Evolutionary conservation across 2,113 vertebrate species (phyloP).

Genomic region (Anthoscopus minutus): DNA sequence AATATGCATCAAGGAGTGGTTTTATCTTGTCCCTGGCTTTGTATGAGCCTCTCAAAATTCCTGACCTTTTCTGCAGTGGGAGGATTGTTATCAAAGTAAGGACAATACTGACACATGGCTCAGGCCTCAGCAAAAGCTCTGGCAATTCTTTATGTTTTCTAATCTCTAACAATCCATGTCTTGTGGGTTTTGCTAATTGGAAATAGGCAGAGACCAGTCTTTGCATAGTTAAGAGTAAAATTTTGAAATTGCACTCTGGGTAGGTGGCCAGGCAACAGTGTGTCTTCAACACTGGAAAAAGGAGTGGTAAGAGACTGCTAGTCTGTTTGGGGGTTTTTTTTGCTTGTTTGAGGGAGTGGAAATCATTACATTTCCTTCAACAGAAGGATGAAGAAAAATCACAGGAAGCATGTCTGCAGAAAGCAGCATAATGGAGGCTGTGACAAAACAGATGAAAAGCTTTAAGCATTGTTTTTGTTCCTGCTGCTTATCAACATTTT

Average conservation of each 20-base stretch:
- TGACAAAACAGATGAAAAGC: background rate
- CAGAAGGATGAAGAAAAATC: background rate
- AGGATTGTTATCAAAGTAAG: background rate
- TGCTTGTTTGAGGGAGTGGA: background rate
- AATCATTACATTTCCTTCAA: background rate
- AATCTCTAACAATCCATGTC: background rate
- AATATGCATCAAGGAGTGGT: background rate
- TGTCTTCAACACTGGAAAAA: background rate
- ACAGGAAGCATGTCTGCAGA: background rate
- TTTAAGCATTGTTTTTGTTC: conserved; percentile 1
- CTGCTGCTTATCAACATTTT: background rate
- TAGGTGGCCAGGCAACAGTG: background rate
- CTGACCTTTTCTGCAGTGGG: background rate
- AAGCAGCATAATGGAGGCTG: background rate
- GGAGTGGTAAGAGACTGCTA: background rate
- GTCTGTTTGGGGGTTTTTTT: background rate
- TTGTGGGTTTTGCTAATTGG: background rate
- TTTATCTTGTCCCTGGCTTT: background rate
- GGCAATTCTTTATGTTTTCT: background rate
- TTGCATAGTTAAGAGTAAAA: background rate
- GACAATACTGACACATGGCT: background rate
- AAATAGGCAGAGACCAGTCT: background rate
- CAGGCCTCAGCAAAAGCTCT: background rate
- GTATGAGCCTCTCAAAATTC: background rate
- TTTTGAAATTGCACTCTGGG: background rate